These are phyloP conservation scores for Pyrocephalus nanus DNA, from an alignment of 2,797 vertebrate species.

Conservation along the genomic window DNA sequence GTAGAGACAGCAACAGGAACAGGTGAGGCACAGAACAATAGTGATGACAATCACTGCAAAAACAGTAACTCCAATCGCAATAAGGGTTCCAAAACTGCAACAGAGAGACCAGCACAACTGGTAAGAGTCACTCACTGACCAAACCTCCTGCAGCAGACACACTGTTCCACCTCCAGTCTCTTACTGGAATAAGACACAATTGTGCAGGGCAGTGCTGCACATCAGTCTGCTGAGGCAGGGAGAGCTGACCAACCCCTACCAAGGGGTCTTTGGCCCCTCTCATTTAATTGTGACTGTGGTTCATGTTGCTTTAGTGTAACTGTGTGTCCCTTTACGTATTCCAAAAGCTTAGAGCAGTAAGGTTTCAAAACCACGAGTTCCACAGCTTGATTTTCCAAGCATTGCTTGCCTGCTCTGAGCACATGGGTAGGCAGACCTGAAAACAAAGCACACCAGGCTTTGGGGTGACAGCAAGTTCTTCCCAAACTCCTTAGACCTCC, in stretches of 20 bases:
- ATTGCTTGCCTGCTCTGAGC: neutral
- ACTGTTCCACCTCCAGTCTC: neutral
- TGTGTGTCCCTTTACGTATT: neutral
- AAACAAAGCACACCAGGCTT: neutral
- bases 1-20: constrained; percentile 92
- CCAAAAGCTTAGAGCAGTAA: neutral
- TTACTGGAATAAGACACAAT: neutral
- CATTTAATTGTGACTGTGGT: neutral
- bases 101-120: neutral
- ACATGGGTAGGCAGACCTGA: neutral
- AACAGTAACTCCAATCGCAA: constrained; percentile 62
- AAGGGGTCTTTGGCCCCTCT: neutral
- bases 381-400: neutral
- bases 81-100: constrained; percentile 63
- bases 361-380: neutral
- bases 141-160: neutral
- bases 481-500: neutral
- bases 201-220: neutral
- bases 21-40: constrained; percentile 87
- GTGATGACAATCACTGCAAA: constrained; percentile 70
- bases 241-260: neutral
- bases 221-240: neutral
- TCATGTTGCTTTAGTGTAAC: neutral
- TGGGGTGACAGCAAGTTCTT: neutral
- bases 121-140: neutral